Evolutionary conservation across 2,113 vertebrate genomes (phyloP).

Genomic region (Phylloscopus whistleri): DNA sequence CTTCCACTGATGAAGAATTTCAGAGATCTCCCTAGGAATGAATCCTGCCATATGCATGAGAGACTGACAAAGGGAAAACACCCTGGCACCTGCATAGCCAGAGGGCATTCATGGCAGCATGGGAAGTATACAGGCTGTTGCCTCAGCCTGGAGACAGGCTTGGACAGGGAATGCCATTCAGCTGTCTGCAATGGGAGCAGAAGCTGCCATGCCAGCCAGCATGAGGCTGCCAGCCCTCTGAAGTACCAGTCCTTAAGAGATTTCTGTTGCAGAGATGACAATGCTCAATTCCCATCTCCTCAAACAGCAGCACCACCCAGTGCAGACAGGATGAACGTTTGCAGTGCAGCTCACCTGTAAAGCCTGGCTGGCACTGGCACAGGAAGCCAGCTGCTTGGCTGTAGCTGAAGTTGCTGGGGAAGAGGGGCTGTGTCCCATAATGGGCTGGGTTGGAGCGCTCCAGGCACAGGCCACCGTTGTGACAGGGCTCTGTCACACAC

Average conservation of each 20-base stretch:
- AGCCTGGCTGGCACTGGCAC: constrained; percentile 85
- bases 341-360: constrained; percentile 74
- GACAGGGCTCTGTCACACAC: constrained; percentile 81
- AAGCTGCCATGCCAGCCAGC: background rate
- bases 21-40: background rate
- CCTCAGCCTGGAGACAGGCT: background rate
- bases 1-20: background rate
- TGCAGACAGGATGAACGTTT: background rate
- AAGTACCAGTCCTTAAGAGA: background rate
- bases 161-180: background rate
- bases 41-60: background rate
- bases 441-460: constrained; percentile 79
- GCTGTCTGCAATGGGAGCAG: background rate
- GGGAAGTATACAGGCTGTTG: background rate
- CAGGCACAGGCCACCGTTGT: constrained; percentile 80
- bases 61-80: background rate
- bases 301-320: background rate
- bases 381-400: constrained; percentile 80
- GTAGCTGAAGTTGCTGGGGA: constrained; percentile 78
- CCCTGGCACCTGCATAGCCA: background rate
- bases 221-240: background rate
- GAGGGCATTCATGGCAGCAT: background rate
- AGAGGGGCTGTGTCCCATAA: constrained; percentile 67
- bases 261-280: background rate
- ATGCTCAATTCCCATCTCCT: fast-evolving